Conservation (phyloP, 1,140 invertebrate genomes). For the Neodiprion fabricii region DNA sequence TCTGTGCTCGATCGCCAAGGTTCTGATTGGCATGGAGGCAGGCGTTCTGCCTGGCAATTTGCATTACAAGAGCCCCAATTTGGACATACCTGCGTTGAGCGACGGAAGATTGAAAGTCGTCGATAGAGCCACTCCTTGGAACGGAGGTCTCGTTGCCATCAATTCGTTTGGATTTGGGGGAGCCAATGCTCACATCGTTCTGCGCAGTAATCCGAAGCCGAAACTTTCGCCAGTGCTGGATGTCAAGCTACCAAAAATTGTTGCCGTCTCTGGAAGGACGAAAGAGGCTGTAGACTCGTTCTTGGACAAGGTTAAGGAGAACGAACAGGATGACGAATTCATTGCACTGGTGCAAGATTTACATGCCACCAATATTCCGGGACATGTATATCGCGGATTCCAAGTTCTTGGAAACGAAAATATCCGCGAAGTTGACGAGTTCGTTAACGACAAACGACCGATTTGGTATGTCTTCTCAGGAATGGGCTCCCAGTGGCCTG, state of each 20-base stretch:
- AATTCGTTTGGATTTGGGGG: constrained; percentile 99
- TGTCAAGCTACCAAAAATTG: constrained; percentile 70
- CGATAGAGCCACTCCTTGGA: constrained; percentile 78
- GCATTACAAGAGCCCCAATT: constrained; percentile 87
- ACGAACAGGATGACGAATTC: constrained; percentile 76
- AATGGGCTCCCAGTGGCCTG: constrained; percentile 96
- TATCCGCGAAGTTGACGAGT: constrained; percentile 50
- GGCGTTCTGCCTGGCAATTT: constrained; percentile 89
- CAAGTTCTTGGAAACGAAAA: constrained; percentile 67
- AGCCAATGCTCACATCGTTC: constrained; percentile 90
- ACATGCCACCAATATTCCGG: constrained; percentile 70
- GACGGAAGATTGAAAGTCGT: constrained; percentile 91
- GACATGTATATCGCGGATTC: constrained; percentile 81
- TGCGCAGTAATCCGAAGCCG: constrained; percentile 79
- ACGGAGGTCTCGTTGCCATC: constrained; percentile 84
- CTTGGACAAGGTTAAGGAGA: constrained; percentile 67
- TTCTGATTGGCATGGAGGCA: constrained; percentile 89
- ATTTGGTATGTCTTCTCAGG: constrained; percentile 96
- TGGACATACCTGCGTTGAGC: constrained; percentile 84
- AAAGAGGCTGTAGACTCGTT: constrained; percentile 78
- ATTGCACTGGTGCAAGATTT: constrained; percentile 79
- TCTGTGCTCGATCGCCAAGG: constrained; percentile 87
- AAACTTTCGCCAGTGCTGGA: constrained; percentile 65
- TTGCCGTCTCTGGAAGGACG: constrained; percentile 84
- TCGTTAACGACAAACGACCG: constrained; percentile 71